These are phyloP conservation scores for Argynnis bischoffii DNA, from an alignment of 2,888 invertebrate species.

Conservation along the genomic window DNA sequence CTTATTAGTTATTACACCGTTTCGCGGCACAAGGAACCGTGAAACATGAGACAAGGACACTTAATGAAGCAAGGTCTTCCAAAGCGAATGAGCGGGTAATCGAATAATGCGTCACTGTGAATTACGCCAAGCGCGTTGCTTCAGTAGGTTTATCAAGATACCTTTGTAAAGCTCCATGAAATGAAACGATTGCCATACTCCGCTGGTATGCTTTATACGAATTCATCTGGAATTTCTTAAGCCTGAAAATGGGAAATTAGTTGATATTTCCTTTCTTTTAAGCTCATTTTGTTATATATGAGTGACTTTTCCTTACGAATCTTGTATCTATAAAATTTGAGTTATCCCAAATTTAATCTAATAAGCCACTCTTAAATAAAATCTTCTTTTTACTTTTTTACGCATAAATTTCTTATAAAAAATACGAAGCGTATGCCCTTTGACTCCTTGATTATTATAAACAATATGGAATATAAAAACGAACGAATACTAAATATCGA, in stretches of 20 bases:
- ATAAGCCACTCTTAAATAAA: no score
- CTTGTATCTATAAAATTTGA: no score
- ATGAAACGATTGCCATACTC: slow-evolving; percentile 21
- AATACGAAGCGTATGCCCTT: no score
- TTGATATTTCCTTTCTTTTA: not conserved
- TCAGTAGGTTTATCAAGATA: slow-evolving; percentile 20
- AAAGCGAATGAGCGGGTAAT: slow-evolving; percentile 29
- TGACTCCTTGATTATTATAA: no score
- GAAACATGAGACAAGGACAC: slow-evolving; percentile 16
- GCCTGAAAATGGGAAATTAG: slow-evolving; percentile 2
- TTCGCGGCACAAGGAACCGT: not conserved
- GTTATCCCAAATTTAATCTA: no score
- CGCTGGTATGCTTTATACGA: slow-evolving; percentile 14
- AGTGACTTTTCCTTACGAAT: no score
- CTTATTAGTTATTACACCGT: not conserved
- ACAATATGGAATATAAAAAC: no score
- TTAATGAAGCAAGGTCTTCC: slow-evolving; percentile 28
- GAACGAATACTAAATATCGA: not conserved
- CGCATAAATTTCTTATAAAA: no score
- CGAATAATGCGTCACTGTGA: slow-evolving; percentile 28
- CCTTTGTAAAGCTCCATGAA: slow-evolving; percentile 28
- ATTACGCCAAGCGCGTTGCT: slow-evolving; percentile 21
- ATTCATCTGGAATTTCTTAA: slow-evolving; percentile 5
- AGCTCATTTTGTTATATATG: not conserved
- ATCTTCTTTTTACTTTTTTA: no score